Percentiles rank a stretch among this genome's conserved stretches.
These are phyloP conservation scores for Seira musarum DNA, from an alignment of 2,888 invertebrate species.

Conservation along the genomic window DNA sequence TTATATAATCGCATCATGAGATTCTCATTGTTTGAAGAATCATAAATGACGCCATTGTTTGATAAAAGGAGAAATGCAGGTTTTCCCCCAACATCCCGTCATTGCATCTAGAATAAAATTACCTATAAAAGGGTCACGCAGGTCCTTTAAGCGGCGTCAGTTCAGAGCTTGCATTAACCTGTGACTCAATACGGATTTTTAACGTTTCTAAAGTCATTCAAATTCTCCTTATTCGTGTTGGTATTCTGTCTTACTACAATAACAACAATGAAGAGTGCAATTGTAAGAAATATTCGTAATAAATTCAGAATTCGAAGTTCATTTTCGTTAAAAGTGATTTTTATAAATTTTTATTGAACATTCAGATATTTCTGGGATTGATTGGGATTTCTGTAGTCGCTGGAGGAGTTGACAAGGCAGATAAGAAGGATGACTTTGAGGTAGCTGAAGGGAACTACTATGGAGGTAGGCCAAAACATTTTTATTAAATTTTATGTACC, in stretches of 20 bases:
- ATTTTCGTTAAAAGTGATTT: conserved; percentile 19
- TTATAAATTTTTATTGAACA: background rate
- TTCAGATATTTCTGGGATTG: too few species aligned
- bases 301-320: background rate
- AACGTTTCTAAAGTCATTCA: too few species aligned
- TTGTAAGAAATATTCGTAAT: conserved; percentile 30
- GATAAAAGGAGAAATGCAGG: too few species aligned
- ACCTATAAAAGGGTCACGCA: conserved; percentile 32
- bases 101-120: background rate
- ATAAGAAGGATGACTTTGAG: conserved; percentile 49
- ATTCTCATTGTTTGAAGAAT: too few species aligned
- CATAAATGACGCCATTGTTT: too few species aligned
- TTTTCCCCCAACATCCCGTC: conserved; percentile 31
- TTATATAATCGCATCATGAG: too few species aligned
- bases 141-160: conserved; percentile 10
- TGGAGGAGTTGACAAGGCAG: conserved; percentile 30
- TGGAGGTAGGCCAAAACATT: too few species aligned
- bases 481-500: too few species aligned
- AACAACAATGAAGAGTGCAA: conserved; percentile 38
- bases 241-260: too few species aligned
- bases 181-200: too few species aligned
- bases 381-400: conserved; percentile 40
- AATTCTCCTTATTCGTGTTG: too few species aligned
- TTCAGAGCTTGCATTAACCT: conserved; percentile 11
- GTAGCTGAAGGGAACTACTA: conserved; percentile 61